Evolutionary conservation across 2,113 vertebrate species (phyloP), one percentile per base, ranked within the genome.

Genomic region (Trinectes maculatus): DNA sequence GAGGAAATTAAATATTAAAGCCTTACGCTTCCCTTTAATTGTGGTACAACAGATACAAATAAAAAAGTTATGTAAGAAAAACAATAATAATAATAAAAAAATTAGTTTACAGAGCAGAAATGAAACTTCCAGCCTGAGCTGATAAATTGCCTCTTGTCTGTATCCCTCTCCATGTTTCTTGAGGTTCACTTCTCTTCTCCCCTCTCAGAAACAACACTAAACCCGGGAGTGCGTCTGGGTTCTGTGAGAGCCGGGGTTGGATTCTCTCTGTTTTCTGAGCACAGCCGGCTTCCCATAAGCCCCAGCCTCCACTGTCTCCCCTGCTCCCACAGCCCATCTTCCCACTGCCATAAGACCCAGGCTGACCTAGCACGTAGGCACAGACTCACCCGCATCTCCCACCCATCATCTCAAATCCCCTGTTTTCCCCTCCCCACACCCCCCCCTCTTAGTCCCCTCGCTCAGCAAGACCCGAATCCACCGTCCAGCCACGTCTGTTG

Each of bases 341-440:
- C 54, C 66, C 49, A 74, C 76, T 92, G 85, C 82, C 81, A 92
- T 85, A 86, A 92, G 87, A 77, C 79, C 80, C 89, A 80, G 66
- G 39, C 55, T 87, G 86, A 90, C 87, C 80, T 65, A 60, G 74
- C 83, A 78, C 77, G 84, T 82, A 82, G 79, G 49, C 79, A 83
- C 86, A 75, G 42, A 81, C 56, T 73, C 76, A 31, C 60, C 69
- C 69, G 51, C 15, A 3, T 68, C 67, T 68, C 74, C 57, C 71
- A 71, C 46, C 65, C 47, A 4, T 67, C 46, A 62, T 61, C 51
- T 36, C 60, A 78, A 77, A 77, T 70, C 78, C 79, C 67, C 13
- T 25, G 24, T 28, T 54, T 58, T 55, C 44, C 29, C 29, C 60
- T 47, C 31, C 19, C 53, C 72, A 57, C 33, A 67, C 53, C 51